Evolutionary conservation across 1,140 invertebrate genomes (phyloP), one percentile per base, ranked within the genome.

Genomic region (Ceratosolen solmsi): DNA sequence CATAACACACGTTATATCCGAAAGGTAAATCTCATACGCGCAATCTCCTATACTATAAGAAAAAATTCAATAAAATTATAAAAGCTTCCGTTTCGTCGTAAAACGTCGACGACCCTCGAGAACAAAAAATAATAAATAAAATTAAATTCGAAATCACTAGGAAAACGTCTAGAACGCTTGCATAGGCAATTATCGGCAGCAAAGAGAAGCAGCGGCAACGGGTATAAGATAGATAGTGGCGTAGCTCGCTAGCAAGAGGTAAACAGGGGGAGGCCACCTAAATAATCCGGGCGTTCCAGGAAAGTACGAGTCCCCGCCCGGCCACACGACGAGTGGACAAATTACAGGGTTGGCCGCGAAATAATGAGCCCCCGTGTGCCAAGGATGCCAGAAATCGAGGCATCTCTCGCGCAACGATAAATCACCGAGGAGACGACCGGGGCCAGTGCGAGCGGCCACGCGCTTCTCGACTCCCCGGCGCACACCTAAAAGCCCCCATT

Each of bases 351-450:
- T 85, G 85, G 17, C 60, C 80, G 83, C 78, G 82, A 90, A 89
- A 91, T 91, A 91, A 90, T 90, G 89, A 90, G 90, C 90, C 90
- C 87, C 89, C 87, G 89, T 90, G 89, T 90, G 90, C 85, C 85
- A 85, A 85, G 85, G 86, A 86, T 83, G 86, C 86, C 85, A 86
- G 86, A 89, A 89, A 90, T 89, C 86, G 86, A 86, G 86, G 86
- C 87, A 89, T 86, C 86, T 89, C 72, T 89, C 72, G 80, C 84
- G 86, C 86, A 87, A 83, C 87, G 80, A 90, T 91, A 91, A 91
- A 90, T 91, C 90, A 91, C 84, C 79, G 83, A 63, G 82, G 80
- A 84, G 85, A 73, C 83, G 70, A 84, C 27, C 54, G 41, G 20
- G 41, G 4, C 2, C 1, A 36, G n/a, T n/a, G n/a, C n/a, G n/a